Conservation (phyloP, 2,888 invertebrate species). For the Epinotia ramella region DNA sequence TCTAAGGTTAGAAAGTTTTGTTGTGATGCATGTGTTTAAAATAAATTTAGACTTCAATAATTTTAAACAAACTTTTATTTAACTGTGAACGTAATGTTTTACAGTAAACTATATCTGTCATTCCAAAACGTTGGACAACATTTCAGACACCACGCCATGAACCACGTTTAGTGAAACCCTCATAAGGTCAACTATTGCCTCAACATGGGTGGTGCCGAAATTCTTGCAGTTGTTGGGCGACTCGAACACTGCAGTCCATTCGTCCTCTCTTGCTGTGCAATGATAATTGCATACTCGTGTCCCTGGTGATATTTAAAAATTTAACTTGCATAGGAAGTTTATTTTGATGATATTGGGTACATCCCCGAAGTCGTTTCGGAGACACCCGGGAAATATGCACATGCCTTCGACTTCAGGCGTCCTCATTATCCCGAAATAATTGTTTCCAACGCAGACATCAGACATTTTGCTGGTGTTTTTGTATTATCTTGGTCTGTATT, state of each 20-base stretch:
- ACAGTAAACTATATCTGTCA: neutral
- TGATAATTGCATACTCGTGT: conserved; percentile 5
- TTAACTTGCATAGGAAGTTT: conserved; percentile 3
- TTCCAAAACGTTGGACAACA: conserved; percentile 5
- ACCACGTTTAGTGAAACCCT: conserved; percentile 5
- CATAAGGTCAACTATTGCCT: neutral
- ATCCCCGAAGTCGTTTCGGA: conserved; percentile 4
- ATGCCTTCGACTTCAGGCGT: conserved; percentile 27
- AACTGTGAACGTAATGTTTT: neutral
- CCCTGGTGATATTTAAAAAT: neutral
- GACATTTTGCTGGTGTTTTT: conserved; percentile 16
- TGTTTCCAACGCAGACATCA: conserved; percentile 16
- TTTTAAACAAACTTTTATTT: neutral
- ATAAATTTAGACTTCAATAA: neutral
- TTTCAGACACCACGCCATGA: conserved; percentile 3
- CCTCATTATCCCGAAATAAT: conserved; percentile 8
- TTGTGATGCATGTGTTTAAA: neutral
- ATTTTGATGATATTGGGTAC: conserved; percentile 6
- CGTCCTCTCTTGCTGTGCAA: neutral
- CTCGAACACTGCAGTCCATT: conserved; percentile 12
- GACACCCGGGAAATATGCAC: conserved; percentile 15
- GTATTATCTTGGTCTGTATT: too few species aligned
- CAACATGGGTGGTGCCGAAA: conserved; percentile 2
- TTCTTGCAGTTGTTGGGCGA: conserved; percentile 4
- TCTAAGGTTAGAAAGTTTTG: neutral